Conservation (phyloP, 1,140 invertebrate species). For the Grapholita molesta region DNA sequence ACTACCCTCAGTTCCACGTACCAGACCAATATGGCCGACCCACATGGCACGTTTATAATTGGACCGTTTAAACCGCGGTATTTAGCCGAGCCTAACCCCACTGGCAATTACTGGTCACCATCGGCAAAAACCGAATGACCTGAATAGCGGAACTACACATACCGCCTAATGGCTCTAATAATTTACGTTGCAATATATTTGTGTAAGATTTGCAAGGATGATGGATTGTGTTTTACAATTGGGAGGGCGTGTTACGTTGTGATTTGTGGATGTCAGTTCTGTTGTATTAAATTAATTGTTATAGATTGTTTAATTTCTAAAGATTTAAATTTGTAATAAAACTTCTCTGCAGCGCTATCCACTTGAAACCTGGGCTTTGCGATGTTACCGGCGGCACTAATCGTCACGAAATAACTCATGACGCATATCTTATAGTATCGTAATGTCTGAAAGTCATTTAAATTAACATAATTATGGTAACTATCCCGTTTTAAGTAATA, state of each 20-base stretch:
- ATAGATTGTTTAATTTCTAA: background rate
- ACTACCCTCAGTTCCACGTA: background rate
- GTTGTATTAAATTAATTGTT: background rate
- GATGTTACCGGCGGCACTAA: too few species aligned
- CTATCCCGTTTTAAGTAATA: too few species aligned
- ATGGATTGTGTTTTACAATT: background rate
- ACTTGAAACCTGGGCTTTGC: too few species aligned
- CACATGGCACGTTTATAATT: background rate
- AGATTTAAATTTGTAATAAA: too few species aligned
- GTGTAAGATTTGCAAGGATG: conserved; percentile 1
- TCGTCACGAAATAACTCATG: too few species aligned
- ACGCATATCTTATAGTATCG: too few species aligned
- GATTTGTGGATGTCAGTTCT: background rate
- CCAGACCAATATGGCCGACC: background rate
- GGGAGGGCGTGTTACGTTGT: background rate
- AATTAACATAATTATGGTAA: too few species aligned
- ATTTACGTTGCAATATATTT: conserved; percentile 11
- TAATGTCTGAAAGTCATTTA: too few species aligned
- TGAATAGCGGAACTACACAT: conserved; percentile 10
- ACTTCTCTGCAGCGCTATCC: too few species aligned
- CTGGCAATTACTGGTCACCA: background rate
- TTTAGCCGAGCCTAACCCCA: background rate
- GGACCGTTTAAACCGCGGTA: background rate
- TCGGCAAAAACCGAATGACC: conserved; percentile 4
- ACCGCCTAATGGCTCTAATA: background rate